Base-by-base conservation (phyloP, 2,113 vertebrate species). In the Antigone vipio region DNA sequence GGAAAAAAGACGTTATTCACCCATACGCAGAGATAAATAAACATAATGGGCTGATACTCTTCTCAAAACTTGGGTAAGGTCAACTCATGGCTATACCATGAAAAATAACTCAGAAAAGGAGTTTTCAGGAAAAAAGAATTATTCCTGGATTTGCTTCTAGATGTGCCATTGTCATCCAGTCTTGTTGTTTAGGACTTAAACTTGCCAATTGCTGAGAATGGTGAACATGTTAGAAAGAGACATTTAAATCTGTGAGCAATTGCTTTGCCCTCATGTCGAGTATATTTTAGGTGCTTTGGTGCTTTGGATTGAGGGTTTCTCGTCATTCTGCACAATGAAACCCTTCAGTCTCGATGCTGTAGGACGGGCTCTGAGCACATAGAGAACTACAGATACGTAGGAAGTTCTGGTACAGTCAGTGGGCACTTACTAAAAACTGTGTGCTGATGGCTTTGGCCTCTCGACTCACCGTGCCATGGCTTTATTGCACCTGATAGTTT, bases 281-380 rank as follows among this genome's bases (percentile, higher is more conserved):
- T 68, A 1, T 38, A 9, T 10, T 12, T 40, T 10, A 1, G 1
- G 27, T 32, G 38, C 15, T 72, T 18, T 24, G 59, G 13, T 9
- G 6, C 24, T 55, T 67, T 44, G 22, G 44, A 17, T 9, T 32
- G 84, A 4, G 17, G 17, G 11, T 45, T 32, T 26, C 40, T 64
- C 11, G 4, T 5, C 34, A 2, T 3, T 42, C 60, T 71, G 59
- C 29, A 5, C 50, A 5, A 2, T 0, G 1, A 15, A 62, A 27
- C 30, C 8, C 40, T 63, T 58, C 27, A 1, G 18, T 30, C 24
- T 23, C 6, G 3, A 2, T 30, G 38, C 52, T 42, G 38, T 26
- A 24, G 63, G 42, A 18, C 3, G 4, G 64, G 44, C 50, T 5
- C 23, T 9, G 59, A 18, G 45, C 71, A 18, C 26, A 21, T 3